These are phyloP conservation scores for Lepidochrysops patricia DNA, from an alignment of 2,888 invertebrate species.

Conservation along the genomic window DNA sequence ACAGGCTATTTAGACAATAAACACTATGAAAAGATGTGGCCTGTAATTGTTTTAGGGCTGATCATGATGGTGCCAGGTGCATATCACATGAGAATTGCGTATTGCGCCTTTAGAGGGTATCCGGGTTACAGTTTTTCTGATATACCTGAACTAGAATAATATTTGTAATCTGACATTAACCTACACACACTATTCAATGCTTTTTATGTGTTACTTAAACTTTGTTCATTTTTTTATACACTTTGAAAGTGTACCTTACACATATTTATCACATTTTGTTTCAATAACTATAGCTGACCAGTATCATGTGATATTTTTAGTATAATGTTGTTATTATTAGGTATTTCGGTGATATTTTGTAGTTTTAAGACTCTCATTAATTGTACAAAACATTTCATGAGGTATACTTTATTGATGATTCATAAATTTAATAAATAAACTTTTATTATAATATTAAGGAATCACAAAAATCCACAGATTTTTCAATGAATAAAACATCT, in stretches of 20 bases:
- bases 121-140: slow-evolving; percentile 91
- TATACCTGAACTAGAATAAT: slow-evolving; percentile 87
- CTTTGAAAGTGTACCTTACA: neutral
- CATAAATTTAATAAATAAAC: slow-evolving; percentile 65
- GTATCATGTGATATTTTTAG: neutral
- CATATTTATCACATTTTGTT: neutral
- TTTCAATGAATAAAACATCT: slow-evolving; percentile 51
- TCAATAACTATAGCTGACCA: neutral
- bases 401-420: slow-evolving; percentile 58
- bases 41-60: slow-evolving; percentile 88
- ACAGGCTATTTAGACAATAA: slow-evolving; percentile 87
- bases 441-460: slow-evolving; percentile 61
- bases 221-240: neutral
- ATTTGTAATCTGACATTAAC: too few relatives aligned
- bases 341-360: neutral
- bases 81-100: slow-evolving; percentile 91
- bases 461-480: slow-evolving; percentile 60
- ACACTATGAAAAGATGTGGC: slow-evolving; percentile 92
- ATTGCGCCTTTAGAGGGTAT: slow-evolving; percentile 87
- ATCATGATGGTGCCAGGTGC: slow-evolving; percentile 95
- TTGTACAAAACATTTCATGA: slow-evolving; percentile 29
- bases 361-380: neutral
- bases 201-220: neutral
- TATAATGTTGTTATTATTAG: neutral
- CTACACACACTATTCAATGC: too few relatives aligned